phyloP scores from a whole-genome alignment of 2,113 vertebrate species.

The Ellobius talpinus region DNA sequence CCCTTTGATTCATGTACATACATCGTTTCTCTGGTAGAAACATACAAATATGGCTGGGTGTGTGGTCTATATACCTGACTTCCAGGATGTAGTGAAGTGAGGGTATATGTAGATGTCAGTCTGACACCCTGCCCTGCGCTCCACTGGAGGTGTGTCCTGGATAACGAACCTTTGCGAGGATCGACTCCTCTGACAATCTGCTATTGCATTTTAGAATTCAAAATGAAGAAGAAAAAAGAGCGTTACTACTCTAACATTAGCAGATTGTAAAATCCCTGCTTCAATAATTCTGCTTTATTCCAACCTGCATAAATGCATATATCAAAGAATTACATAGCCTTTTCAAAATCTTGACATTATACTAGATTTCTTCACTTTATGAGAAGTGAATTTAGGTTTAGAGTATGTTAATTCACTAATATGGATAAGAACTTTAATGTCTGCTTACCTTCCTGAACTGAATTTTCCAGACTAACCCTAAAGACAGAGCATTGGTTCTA shows the following conservation, averaged over 20 bases:
- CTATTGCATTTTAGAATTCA: constrained; percentile 63
- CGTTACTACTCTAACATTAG: constrained; percentile 45
- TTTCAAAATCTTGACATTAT: constrained; percentile 65
- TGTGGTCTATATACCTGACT: constrained; percentile 8
- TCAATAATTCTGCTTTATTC: constrained; percentile 65
- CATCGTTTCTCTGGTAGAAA: constrained; percentile 58
- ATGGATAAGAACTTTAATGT: constrained; percentile 17
- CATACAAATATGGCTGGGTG: neutral
- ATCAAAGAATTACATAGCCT: constrained; percentile 62
- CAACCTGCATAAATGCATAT: constrained; percentile 64
- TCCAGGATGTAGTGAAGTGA: neutral
- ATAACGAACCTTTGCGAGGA: neutral
- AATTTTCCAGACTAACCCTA: neutral
- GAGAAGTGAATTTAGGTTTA: constrained; percentile 49
- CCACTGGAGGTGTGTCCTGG: neutral
- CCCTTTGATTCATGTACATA: neutral
- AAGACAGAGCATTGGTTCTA: neutral
- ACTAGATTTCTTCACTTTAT: constrained; percentile 62
- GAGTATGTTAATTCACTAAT: neutral
- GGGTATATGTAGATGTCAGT: neutral
- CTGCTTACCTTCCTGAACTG: neutral
- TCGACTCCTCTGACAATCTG: constrained; percentile 43
- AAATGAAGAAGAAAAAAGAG: constrained; percentile 15
- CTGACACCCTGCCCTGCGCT: neutral
- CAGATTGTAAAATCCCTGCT: constrained; percentile 38